Evolutionary conservation across 2,797 vertebrate genomes (phyloP).

Genomic region (Hippopotamyrus pictus): DNA sequence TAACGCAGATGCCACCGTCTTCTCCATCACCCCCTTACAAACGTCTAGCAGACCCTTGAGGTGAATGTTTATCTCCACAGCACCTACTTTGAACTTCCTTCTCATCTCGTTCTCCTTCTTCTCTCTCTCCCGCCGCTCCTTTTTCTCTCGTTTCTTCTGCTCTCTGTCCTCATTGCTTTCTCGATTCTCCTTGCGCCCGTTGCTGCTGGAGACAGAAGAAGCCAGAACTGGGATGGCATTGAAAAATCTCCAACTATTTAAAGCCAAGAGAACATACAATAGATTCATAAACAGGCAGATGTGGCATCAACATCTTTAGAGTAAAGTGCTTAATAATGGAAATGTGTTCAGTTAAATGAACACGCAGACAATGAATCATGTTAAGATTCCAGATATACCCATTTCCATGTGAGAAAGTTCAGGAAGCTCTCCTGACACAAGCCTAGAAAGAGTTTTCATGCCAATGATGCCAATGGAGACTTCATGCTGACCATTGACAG

Average conservation of each 20-base stretch:
- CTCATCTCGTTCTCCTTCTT: conserved; percentile 65
- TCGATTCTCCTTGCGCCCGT: conserved; percentile 31
- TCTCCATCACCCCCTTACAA: not conserved
- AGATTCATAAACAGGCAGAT: not conserved
- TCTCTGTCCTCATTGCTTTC: conserved; percentile 58
- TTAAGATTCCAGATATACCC: not conserved
- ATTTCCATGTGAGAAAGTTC: not conserved
- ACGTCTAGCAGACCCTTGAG: not conserved
- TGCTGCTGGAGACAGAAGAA: not conserved
- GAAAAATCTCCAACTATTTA: not conserved
- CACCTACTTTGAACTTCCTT: conserved; percentile 67
- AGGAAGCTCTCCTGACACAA: conserved; percentile 3
- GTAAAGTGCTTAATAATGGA: not conserved
- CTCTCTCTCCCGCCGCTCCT: conserved; percentile 61
- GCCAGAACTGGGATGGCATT: not conserved
- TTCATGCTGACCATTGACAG: not conserved
- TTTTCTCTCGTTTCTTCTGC: conserved; percentile 63
- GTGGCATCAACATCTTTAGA: not conserved
- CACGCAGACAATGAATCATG: not conserved
- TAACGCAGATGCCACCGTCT: not conserved
- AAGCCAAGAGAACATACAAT: not conserved
- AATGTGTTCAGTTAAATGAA: not conserved
- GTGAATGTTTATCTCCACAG: not conserved
- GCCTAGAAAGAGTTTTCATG: not conserved
- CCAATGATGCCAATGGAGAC: not conserved